Evolutionary conservation across 2,888 invertebrate species (phyloP).

Genomic region (Melangyna quadrimaculata): DNA sequence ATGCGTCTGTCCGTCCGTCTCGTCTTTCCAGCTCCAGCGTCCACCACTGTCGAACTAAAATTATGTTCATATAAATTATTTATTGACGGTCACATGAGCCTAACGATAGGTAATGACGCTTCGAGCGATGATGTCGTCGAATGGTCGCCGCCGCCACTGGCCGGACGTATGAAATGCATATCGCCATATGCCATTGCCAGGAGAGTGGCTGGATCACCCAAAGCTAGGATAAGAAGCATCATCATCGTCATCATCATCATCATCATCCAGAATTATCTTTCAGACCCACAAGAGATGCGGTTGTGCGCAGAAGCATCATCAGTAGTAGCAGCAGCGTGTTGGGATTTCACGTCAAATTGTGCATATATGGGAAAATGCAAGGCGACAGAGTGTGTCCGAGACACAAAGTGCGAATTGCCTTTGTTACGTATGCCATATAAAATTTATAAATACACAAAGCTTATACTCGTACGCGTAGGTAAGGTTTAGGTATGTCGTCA

Average conservation of each 20-base stretch:
- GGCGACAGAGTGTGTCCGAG: conserved; percentile 72
- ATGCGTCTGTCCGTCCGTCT: conserved; percentile 4
- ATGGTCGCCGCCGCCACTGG: conserved; percentile 9
- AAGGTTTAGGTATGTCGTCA: too few species aligned
- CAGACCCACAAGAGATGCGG: conserved; percentile 51
- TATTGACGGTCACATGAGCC: conserved; percentile 72
- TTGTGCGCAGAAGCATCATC: conserved; percentile 24
- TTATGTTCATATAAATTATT: conserved; percentile 72
- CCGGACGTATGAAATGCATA: conserved; percentile 56
- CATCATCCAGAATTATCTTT: conserved; percentile 45
- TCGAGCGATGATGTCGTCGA: conserved; percentile 63
- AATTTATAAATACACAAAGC: background rate
- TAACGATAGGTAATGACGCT: conserved; percentile 72
- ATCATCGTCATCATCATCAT: conserved; percentile 29
- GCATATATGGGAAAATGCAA: conserved; percentile 73
- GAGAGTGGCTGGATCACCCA: conserved; percentile 66
- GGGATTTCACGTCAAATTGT: conserved; percentile 72
- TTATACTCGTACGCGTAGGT: background rate
- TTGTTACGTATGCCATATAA: conserved; percentile 14
- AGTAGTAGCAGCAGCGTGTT: conserved; percentile 51
- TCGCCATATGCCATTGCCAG: conserved; percentile 29
- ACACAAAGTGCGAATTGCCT: conserved; percentile 62
- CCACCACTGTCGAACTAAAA: conserved; percentile 51
- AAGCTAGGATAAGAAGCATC: conserved; percentile 56
- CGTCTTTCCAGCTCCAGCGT: background rate